Conservation (phyloP, 2,888 invertebrate species). For the Phlogophora meticulosa region DNA sequence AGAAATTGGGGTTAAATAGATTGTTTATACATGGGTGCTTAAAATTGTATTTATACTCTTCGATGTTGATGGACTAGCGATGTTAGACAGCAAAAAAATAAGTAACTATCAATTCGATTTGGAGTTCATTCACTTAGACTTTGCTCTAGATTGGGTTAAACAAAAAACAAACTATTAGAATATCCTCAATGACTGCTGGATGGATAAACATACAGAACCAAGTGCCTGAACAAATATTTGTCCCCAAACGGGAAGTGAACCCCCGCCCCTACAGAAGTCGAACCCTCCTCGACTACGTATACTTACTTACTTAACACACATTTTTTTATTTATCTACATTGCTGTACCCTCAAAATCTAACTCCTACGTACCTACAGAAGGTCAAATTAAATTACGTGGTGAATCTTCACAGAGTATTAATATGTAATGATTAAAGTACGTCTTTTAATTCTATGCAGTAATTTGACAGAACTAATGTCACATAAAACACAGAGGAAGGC, state of each 20-base stretch:
- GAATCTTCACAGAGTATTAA: background rate
- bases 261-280: constrained; percentile 34
- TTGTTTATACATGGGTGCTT: constrained; percentile 6
- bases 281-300: constrained; percentile 20
- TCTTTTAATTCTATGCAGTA: too few relatives aligned
- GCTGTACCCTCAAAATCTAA: background rate
- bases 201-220: constrained; percentile 38
- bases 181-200: constrained; percentile 19
- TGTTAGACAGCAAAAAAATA: background rate
- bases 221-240: constrained; percentile 49
- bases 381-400: background rate
- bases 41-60: background rate
- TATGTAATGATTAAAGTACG: too few relatives aligned
- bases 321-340: background rate
- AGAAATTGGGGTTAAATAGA: constrained; percentile 19
- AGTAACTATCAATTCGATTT: background rate
- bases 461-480: too few relatives aligned
- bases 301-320: constrained; percentile 16
- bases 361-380: too few relatives aligned
- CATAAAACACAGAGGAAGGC: too few relatives aligned
- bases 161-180: background rate
- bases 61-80: background rate
- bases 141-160: background rate
- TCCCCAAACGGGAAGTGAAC: constrained; percentile 43
- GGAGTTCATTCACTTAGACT: background rate